phyloP scores from a whole-genome alignment of 2,888 invertebrate genomes.

The Cataglyphis altisquamis region DNA sequence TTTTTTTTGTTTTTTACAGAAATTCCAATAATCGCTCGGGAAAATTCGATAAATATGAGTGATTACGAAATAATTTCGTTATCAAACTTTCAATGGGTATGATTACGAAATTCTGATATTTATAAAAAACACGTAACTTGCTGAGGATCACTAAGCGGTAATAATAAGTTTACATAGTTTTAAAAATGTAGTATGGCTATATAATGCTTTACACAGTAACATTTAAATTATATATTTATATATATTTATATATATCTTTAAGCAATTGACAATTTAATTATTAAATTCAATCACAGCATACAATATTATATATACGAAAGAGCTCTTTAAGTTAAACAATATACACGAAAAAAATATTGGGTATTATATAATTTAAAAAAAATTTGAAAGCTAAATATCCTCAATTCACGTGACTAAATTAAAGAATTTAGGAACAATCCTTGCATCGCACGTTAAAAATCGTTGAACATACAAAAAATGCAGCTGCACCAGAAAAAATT shows the following conservation, averaged over 20 bases:
- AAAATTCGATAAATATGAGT: slow-evolving; percentile 56
- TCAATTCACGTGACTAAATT: slow-evolving; percentile 42
- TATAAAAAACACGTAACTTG: slow-evolving; percentile 62
- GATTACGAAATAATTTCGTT: slow-evolving; percentile 65
- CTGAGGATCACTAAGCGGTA: slow-evolving; percentile 55
- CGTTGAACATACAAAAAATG: slow-evolving; percentile 65
- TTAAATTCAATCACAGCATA: slow-evolving; percentile 72
- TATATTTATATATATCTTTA: slow-evolving; percentile 60
- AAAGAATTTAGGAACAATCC: slow-evolving; percentile 22
- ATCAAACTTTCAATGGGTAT: slow-evolving; percentile 41
- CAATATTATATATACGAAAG: slow-evolving; percentile 64
- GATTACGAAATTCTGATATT: slow-evolving; percentile 66
- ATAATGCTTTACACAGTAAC: slow-evolving; percentile 62
- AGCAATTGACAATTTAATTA: slow-evolving; percentile 72
- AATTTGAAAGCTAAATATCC: slow-evolving; percentile 31
- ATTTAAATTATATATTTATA: slow-evolving; percentile 60
- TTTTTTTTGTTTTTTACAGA: slow-evolving; percentile 36
- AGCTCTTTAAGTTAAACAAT: slow-evolving; percentile 62
- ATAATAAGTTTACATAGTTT: slow-evolving; percentile 64
- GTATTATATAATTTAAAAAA: slow-evolving; percentile 57
- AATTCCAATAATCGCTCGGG: slow-evolving; percentile 32
- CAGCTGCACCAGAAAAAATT: slow-evolving; percentile 51
- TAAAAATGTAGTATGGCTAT: slow-evolving; percentile 59
- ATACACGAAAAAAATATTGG: slow-evolving; percentile 60
- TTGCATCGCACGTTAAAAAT: slow-evolving; percentile 42